Evolutionary conservation across 2,113 vertebrate species (phyloP).

Genomic region (Coreoperca whiteheadi): DNA sequence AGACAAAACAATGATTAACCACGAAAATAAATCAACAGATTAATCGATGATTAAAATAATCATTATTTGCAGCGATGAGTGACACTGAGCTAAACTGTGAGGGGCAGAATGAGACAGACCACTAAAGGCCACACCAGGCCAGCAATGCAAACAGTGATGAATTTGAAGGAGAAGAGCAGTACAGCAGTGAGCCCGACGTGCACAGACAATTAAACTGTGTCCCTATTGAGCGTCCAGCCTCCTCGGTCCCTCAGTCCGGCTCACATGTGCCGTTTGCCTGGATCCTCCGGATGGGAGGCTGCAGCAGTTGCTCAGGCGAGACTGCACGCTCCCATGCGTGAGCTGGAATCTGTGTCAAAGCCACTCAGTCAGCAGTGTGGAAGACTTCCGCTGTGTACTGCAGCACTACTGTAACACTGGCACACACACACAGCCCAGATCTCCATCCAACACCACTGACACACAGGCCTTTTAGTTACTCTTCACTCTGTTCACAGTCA

Average conservation of each 20-base stretch:
- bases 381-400: slow-evolving; percentile 49
- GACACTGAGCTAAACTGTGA: slow-evolving; percentile 1
- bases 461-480: slow-evolving; percentile 62
- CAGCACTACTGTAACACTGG: slow-evolving; percentile 46
- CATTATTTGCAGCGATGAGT: no score
- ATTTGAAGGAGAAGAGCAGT: background rate
- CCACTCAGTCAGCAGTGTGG: slow-evolving; percentile 61
- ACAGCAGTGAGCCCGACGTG: background rate
- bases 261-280: slow-evolving; percentile 48
- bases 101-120: background rate
- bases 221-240: slow-evolving; percentile 21
- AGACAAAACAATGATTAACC: no score
- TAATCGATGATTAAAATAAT: no score
- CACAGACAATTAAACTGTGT: slow-evolving; percentile 15
- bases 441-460: slow-evolving; percentile 44
- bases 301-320: slow-evolving; percentile 67
- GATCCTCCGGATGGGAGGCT: slow-evolving; percentile 35
- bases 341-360: slow-evolving; percentile 75
- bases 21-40: no score
- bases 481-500: slow-evolving; percentile 47
- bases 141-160: slow-evolving; percentile 16
- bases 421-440: slow-evolving; percentile 19
- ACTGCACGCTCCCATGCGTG: slow-evolving; percentile 40
- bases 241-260: background rate
- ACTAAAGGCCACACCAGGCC: background rate